Percentiles rank a stretch among this genome's conserved stretches.
These are phyloP conservation scores for Haliclystus octoradiatus DNA, from an alignment of 30 jellyfish, hydroid and myxozoan species.

Conservation along the genomic window DNA sequence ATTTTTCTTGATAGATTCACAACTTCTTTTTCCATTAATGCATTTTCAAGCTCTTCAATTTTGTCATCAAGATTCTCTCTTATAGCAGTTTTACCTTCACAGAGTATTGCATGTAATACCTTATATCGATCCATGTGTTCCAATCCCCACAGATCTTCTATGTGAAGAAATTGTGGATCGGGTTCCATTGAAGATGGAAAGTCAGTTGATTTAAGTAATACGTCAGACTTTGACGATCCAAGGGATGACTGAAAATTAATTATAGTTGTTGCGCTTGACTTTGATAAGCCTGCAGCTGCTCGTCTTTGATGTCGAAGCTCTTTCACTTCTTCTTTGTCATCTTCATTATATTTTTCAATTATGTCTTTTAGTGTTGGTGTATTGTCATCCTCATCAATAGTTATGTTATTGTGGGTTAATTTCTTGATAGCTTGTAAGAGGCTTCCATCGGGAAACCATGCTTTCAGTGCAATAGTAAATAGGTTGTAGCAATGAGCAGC, in stretches of 20 bases:
- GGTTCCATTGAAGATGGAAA: no score
- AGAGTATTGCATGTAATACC: conserved; percentile 18
- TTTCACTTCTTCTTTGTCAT: conserved; percentile 28
- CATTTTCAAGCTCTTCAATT: conserved; percentile 3
- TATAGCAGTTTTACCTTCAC: background rate
- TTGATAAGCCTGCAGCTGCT: conserved; percentile 29
- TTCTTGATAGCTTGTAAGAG: no score
- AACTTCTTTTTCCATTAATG: conserved; percentile 16
- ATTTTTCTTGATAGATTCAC: conserved; percentile 27
- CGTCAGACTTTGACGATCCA: no score
- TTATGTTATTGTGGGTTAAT: no score
- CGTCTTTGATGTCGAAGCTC: conserved; percentile 18
- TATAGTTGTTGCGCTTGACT: no score
- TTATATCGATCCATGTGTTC: conserved; percentile 7
- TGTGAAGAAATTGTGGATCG: no score
- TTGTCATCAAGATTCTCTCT: conserved; percentile 15
- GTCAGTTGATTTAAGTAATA: no score
- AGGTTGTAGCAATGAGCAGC: background rate
- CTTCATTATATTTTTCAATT: conserved; percentile 17
- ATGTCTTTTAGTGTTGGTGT: no score
- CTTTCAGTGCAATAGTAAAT: conserved; percentile 11
- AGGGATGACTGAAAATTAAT: no score
- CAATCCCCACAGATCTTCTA: conserved; percentile 29
- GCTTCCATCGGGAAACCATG: conserved; percentile 25
- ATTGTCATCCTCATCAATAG: no score